Evolutionary conservation across 1,140 invertebrate genomes (phyloP).

Genomic region (Pseudobourletiella spinata): DNA sequence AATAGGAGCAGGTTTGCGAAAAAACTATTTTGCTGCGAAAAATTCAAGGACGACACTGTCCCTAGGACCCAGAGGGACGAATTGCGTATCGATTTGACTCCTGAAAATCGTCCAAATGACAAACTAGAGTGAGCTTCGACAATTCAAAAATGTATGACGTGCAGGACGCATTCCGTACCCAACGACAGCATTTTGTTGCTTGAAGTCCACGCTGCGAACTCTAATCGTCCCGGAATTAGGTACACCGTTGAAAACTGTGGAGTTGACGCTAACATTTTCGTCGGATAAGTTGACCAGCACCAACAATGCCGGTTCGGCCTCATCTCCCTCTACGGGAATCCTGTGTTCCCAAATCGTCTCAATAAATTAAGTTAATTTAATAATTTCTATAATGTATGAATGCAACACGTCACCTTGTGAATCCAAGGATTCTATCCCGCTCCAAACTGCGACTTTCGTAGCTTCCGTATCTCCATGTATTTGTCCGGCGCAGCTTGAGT

Average conservation of each 20-base stretch:
- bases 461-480: background rate
- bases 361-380: background rate
- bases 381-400: background rate
- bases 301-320: background rate
- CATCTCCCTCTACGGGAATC: background rate
- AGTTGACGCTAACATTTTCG: background rate
- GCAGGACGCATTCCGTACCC: background rate
- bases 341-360: background rate
- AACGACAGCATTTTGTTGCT: background rate
- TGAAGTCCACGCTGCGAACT: background rate
- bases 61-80: background rate
- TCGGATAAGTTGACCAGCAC: background rate
- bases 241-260: background rate
- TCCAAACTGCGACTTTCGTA: background rate
- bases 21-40: background rate
- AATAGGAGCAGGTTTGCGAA: too few relatives aligned
- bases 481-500: slow-evolving; percentile 33
- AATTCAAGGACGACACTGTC: background rate
- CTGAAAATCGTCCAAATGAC: background rate
- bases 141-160: background rate
- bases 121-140: background rate
- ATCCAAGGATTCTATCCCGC: background rate
- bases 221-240: background rate
- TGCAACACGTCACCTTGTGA: slow-evolving; percentile 1
- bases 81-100: background rate